Base-by-base conservation (phyloP, 2,113 vertebrate genomes). In the Cyphomyrus discorhynchus region DNA sequence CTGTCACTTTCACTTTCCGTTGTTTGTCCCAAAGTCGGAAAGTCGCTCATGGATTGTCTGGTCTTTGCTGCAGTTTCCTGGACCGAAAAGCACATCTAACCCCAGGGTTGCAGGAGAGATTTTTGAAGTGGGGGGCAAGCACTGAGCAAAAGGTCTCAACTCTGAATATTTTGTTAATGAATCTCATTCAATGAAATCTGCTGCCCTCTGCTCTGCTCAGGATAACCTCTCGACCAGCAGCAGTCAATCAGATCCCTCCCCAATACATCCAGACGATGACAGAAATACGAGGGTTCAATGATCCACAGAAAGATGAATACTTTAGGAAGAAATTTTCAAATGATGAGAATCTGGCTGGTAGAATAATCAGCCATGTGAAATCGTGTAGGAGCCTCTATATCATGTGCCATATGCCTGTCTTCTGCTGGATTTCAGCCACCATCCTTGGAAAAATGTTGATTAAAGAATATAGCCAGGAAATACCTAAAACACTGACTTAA, bases 351-450 rank as follows among this genome's bases (percentile, higher is more conserved):
- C 82, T 91, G 56, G 80, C 91, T 52, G 21, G 15, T 2, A 88
- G 49, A 88, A 45, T 90, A 27, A 80, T 90, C 39, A 8, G 47
- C 35, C 77, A 88, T 45, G 47, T 91, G 17, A 90, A 8, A 58
- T 52, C 15, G 39, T 90, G 45, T 66, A 88, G 82, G 50, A 89
- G 77, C 24, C 88, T 89, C 39, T 83, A 58, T 39, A 89, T 89
- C 50, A 89, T 89, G 88, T 91, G 91, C 62, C 88, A 90, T 19
- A 89, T 91, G 15, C 91, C 91, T 39, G 58, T 89, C 70, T 91
- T 91, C 45, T 91, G 91, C 82, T 90, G 91, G 89, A 91, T 91
- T 74, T 83, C 89, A 39, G 82, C 87, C 9, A 91, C 80, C 47
- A 62, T 91, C 77, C 80, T 91, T 17, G 82, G 84, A 39, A 66